Conservation (phyloP, 2,113 vertebrate genomes). For the Spheniscus mendiculus region DNA sequence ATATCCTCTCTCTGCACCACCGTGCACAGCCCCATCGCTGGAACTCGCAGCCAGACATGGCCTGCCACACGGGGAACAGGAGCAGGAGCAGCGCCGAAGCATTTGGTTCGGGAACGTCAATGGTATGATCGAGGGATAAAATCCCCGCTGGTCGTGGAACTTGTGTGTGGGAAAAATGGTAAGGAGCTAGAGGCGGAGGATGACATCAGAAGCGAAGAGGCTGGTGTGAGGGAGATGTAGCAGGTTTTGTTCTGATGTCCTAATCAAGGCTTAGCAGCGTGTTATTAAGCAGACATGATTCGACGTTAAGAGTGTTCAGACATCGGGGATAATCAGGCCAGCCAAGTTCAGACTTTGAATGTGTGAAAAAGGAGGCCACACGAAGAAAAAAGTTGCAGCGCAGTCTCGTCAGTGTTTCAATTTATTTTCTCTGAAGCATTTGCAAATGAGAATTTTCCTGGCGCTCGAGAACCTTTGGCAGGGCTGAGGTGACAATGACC, state of each 20-base stretch:
- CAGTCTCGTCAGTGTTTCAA: background rate
- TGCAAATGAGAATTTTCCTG: background rate
- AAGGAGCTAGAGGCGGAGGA: background rate
- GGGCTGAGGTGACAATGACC: background rate
- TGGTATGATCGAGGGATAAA: background rate
- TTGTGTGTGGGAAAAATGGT: background rate
- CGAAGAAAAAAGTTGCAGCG: background rate
- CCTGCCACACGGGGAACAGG: accelerated
- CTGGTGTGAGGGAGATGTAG: background rate
- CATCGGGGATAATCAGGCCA: background rate
- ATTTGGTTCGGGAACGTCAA: accelerated
- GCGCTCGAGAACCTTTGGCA: background rate
- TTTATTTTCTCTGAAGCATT: background rate
- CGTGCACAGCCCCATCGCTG: accelerated
- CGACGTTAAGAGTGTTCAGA: background rate
- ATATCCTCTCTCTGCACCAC: background rate
- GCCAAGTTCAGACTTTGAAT: background rate
- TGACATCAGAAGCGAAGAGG: background rate
- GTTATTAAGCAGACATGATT: background rate
- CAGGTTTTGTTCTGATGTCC: background rate
- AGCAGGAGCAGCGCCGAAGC: background rate
- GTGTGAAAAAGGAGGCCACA: background rate
- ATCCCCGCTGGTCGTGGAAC: accelerated
- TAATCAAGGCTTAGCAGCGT: background rate
- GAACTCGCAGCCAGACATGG: accelerated